Conservation (phyloP, 2,888 invertebrate genomes). For the Parnassius smintheus region DNA sequence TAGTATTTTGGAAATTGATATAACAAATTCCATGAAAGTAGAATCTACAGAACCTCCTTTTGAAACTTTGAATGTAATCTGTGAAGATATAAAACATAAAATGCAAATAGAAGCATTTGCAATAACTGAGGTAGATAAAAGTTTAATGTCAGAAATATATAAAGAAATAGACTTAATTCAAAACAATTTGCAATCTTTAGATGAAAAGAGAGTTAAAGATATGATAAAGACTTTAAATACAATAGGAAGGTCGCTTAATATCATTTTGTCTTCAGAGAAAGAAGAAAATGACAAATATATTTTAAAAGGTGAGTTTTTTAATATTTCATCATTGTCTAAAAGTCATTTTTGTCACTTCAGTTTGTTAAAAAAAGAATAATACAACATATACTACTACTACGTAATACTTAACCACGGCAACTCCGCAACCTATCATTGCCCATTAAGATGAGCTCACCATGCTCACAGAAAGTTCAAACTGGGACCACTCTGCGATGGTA, state of each 20-base stretch:
- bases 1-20: conserved; percentile 48
- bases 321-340: background rate
- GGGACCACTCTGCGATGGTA: no score
- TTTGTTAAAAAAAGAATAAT: no score
- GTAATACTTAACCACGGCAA: no score
- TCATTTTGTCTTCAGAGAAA: conserved; percentile 43
- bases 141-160: conserved; percentile 56
- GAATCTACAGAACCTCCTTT: conserved; percentile 60
- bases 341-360: no score
- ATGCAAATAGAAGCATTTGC: conserved; percentile 43
- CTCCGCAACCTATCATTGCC: no score
- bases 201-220: conserved; percentile 44
- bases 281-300: conserved; percentile 36
- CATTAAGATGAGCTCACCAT: no score
- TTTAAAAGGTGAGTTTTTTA: conserved; percentile 49
- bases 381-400: no score
- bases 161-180: conserved; percentile 60
- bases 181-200: conserved; percentile 56
- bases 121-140: conserved; percentile 48
- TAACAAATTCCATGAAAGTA: conserved; percentile 54
- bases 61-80: conserved; percentile 57
- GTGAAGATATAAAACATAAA: conserved; percentile 58
- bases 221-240: conserved; percentile 51
- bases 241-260: conserved; percentile 52
- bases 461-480: no score